Percentiles rank a stretch among this genome's conserved stretches.
phyloP scores from a whole-genome alignment of 2,888 invertebrate species.

The Leptopilina syphax region DNA sequence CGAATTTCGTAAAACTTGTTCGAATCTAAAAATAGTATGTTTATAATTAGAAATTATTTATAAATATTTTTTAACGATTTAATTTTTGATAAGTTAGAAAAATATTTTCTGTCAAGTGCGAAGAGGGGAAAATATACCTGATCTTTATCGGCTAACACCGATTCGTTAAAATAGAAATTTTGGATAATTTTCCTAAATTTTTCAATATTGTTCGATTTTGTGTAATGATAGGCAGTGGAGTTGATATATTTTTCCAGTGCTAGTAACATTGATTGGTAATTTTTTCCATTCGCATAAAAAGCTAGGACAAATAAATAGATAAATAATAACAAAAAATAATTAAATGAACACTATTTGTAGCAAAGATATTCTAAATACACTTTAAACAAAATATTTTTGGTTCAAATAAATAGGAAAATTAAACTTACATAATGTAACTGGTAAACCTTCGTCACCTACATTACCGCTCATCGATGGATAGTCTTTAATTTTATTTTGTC shows the following conservation, averaged over 20 bases:
- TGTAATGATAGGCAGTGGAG: conserved; percentile 7
- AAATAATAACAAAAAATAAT: background rate
- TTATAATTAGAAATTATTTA: too few relatives aligned
- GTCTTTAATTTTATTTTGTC: conserved; percentile 9
- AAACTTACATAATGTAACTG: conserved; percentile 1
- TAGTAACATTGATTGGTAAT: background rate
- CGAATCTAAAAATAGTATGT: background rate
- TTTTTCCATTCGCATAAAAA: background rate
- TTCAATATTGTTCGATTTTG: background rate
- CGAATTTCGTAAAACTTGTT: conserved; percentile 17
- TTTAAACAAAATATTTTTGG: background rate
- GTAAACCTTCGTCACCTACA: conserved; percentile 18
- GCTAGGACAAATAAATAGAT: background rate
- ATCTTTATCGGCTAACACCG: background rate
- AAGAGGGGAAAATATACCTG: background rate
- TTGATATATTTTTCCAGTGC: conserved; percentile 11
- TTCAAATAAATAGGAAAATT: background rate
- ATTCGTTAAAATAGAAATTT: conserved; percentile 12
- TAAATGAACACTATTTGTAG: background rate
- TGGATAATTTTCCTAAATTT: background rate
- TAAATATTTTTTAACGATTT: too few relatives aligned
- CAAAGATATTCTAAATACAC: background rate
- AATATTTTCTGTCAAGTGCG: too few relatives aligned
- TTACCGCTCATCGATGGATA: conserved; percentile 7
- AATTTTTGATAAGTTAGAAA: too few relatives aligned